phyloP scores from a whole-genome alignment of 2,797 vertebrate genomes.

The Tangara arthus region DNA sequence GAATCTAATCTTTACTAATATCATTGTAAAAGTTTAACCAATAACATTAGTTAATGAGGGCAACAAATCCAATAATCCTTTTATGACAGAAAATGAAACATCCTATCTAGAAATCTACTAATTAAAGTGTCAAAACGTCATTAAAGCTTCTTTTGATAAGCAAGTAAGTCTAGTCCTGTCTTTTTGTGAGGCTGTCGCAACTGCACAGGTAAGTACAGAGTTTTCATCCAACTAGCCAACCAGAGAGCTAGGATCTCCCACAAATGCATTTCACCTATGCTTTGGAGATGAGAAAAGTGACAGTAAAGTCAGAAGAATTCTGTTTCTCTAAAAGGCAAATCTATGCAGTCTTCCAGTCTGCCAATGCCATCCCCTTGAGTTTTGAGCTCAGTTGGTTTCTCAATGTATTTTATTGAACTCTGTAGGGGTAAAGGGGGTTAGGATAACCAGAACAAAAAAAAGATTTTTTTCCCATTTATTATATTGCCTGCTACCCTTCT shows the following conservation, averaged over 20 bases:
- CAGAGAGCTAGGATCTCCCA: background rate
- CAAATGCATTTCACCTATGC: background rate
- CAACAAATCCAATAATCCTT: background rate
- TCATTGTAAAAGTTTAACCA: background rate
- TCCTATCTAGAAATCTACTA: background rate
- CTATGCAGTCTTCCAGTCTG: background rate
- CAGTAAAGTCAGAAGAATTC: background rate
- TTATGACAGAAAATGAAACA: background rate
- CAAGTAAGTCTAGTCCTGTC: background rate
- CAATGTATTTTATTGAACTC: background rate
- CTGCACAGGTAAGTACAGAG: background rate
- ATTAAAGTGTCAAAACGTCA: background rate
- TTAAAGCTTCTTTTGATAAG: background rate
- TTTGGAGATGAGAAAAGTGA: background rate
- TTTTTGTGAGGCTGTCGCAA: background rate
- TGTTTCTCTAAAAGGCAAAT: background rate
- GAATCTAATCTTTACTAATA: background rate
- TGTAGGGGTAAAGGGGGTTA: background rate
- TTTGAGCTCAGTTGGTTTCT: background rate
- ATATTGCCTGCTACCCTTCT: background rate
- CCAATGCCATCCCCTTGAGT: background rate
- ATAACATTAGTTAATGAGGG: background rate
- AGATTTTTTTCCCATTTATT: background rate
- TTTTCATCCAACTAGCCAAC: background rate
- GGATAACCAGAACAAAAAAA: background rate